Percentiles rank a stretch among this genome's conserved stretches.
phyloP scores from a whole-genome alignment of 2,888 invertebrate genomes.

The Fragum whitleyi region DNA sequence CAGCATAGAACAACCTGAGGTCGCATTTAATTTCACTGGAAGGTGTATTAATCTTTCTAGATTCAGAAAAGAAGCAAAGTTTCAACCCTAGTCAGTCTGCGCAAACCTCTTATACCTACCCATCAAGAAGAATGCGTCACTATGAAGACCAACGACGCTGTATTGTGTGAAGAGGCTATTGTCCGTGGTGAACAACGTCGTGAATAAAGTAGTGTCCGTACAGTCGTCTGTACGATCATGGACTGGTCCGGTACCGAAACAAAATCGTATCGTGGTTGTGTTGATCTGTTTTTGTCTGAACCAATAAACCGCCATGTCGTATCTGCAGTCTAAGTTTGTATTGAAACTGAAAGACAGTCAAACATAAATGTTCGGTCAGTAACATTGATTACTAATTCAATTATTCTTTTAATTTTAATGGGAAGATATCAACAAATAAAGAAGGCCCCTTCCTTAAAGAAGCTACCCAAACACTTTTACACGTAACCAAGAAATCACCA shows the following conservation, averaged over 20 bases:
- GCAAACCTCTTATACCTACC: too few relatives aligned
- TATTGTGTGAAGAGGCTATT: not conserved
- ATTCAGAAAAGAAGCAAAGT: too few relatives aligned
- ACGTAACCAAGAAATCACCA: too few relatives aligned
- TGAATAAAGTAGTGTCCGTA: not conserved
- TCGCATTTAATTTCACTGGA: too few relatives aligned
- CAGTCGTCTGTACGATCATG: conserved; percentile 9
- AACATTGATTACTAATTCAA: too few relatives aligned
- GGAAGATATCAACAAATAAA: too few relatives aligned
- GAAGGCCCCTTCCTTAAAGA: too few relatives aligned
- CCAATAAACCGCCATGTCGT: conserved; percentile 48
- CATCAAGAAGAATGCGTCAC: conserved; percentile 16
- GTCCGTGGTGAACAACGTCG: not conserved
- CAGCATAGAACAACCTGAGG: too few relatives aligned
- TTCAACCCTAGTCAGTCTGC: too few relatives aligned
- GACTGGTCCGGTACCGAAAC: conserved; percentile 31
- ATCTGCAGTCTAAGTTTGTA: not conserved
- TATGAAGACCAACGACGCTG: conserved; percentile 2
- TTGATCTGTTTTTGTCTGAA: conserved; percentile 7
- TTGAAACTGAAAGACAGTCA: not conserved
- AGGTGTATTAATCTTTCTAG: too few relatives aligned
- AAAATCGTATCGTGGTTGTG: conserved; percentile 4
- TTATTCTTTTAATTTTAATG: too few relatives aligned
- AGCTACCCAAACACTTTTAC: too few relatives aligned
- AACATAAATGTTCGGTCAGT: not conserved